Evolutionary conservation across 2,797 vertebrate genomes (phyloP), one percentile per base, ranked within the genome.

Genomic region (Pangasius sanitwongsei): DNA sequence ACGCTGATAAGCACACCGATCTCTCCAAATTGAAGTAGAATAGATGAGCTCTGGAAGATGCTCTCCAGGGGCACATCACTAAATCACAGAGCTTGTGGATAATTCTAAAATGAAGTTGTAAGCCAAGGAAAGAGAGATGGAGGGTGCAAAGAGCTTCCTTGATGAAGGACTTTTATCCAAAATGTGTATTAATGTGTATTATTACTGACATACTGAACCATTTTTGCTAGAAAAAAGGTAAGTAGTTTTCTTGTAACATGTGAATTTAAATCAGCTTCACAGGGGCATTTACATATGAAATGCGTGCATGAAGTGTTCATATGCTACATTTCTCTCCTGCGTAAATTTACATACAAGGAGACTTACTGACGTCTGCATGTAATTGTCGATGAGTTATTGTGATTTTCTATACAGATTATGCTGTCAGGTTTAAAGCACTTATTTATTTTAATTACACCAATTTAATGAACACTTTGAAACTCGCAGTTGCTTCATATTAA

Each of bases 11-110:
- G 83, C 44, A 77, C 77, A 91, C 87, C 83, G 57, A 88, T 89
- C 90, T 87, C 86, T 89, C 72, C 85, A 61, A 89, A 88, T 70
- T 74, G 81, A 90, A 90, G 86, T 87, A 86, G 89, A 87, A 89
- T 87, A 78, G 88, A 89, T 86, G 80, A 75, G 59, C 69, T 84
- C 72, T 67, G 87, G 70, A 88, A 57, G 72, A 65, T 67, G 57
- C 59, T 83, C 81, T 83, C 57, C 34, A 15, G 44, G 65, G 87
- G 15, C 63, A 48, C 12, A 34, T 41, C 4, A n/a, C 50, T 55
- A 69, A 70, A 69, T 69, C 48, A 34, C 31, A 4, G 48, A 80
- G 61, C 83, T 48, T 70, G 61, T 88, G 55, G 70, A 65, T 81
- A 0, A 82, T 82, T 87, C 28, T 53, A 11, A 84, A 77, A 65